Evolutionary conservation across 2,888 invertebrate genomes (phyloP), one percentile per base, ranked within the genome.

Genomic region (Drosophila subsilvestris): DNA sequence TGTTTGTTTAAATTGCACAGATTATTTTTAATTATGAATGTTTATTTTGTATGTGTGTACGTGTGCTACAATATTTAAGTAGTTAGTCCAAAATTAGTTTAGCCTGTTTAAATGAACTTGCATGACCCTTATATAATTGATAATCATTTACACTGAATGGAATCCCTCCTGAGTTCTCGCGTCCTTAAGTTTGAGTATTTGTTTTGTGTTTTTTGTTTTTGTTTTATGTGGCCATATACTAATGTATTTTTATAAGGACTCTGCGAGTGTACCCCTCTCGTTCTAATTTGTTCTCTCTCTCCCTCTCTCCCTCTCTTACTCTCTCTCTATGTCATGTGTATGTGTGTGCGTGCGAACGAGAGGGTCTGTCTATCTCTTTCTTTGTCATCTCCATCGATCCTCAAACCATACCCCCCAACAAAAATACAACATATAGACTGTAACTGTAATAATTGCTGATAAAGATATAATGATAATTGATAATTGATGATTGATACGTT

Each of bases 41-140:
- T 48, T 48, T 32, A 54, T 50, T 37, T 49, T 27, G 12, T 37
- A 29, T 25, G n/a, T 43, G n/a, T 43, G 56, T 50, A 29, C 56
- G 56, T 56, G 66, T 67, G 69, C 69, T 74, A 7, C 37, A 37
- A 37, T 37, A 60, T 86, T 84, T 84, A 78, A 74, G 88, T 88
- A 83, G 88, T 79, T 83, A 83, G 88, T 72, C 61, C 59, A 76
- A 73, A 82, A 88, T 88, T 83, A 88, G 86, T 86, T 86, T 58
- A 88, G 83, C 67, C 66, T 42, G 42, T 12, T 59, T 29, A 43
- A 45, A 37, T 79, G 32, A 12, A 12, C 32, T 32, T 22, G 6
- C 27, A 7, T 27, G 27, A 27, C 27, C n/a, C n/a, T 27, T 27
- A 8, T 37, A 6, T 37, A 37, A 37, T 37, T 37, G 14, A 37